Evolutionary conservation across 23 tunicate genomes (phyloP), one percentile per base, ranked within the genome.

Genomic region (Styela clava): DNA sequence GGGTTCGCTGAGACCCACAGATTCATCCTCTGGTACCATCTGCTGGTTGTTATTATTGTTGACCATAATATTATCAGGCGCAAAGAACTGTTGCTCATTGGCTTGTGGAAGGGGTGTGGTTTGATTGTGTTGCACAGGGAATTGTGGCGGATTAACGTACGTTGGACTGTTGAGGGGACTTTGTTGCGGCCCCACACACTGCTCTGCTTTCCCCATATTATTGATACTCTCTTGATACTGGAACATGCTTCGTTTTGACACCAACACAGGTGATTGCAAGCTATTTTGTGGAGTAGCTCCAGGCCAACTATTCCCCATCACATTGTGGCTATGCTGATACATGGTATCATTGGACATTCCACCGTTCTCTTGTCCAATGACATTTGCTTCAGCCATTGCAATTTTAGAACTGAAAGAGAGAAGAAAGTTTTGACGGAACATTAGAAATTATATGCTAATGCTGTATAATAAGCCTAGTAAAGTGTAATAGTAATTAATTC

Each of bases 141-240:
- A 44, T 27, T 35, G 81, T 7, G 30, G 64, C 21, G 63, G 24
- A 44, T 76, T 76, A 28, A 64, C 29, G 24, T 76, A 76, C 18
- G 33, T 76, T 52, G 81, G 81, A 52, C 81, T 76, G 64, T 76
- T 36, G 24, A 76, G 64, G 0, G 81, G 81, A 52, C 81, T 76
- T 25, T 52, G 81, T 21, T 76, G 35, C 0, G 81, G 21, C 0
- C 31, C 22, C 16, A 28, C 31, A 67, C n/a, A 67, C 30, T 67
- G 30, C 22, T 67, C 71, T 18, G n/a, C 2, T 27, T 76, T 5
- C 2, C 2, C 20, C 77, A 28, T 33, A 12, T 71, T 35, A 21
- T 71, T 71, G 35, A 71, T 71, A 32, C 37, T 16, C 35, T 12
- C 16, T 3, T 34, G 23, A 35, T 71, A 71, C 34, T 71, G 77